Conservation (phyloP, 2,113 vertebrate species). For the Pithys albifrons region DNA sequence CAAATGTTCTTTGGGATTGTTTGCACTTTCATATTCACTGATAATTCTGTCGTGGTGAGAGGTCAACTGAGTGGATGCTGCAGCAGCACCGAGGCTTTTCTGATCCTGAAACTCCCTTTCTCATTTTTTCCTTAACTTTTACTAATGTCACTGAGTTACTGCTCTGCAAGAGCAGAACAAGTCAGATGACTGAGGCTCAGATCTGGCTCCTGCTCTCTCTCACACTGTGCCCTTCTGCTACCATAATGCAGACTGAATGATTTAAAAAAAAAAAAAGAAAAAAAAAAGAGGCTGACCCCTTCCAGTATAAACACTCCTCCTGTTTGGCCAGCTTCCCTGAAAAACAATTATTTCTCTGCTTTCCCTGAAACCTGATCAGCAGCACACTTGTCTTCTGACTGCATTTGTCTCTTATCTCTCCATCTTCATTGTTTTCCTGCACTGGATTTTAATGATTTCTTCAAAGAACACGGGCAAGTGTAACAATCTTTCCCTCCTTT, state of each 20-base stretch:
- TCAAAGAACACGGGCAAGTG: background rate
- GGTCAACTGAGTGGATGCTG: background rate
- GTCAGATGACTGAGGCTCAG: background rate
- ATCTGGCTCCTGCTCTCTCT: background rate
- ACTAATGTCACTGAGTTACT: background rate
- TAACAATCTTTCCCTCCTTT: background rate
- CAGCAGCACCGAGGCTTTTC: background rate
- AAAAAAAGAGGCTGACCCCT: background rate
- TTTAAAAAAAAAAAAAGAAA: background rate
- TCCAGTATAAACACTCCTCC: conserved; percentile 20
- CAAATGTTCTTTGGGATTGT: background rate
- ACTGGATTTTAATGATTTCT: conserved; percentile 9
- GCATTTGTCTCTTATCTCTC: background rate
- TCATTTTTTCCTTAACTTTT: background rate
- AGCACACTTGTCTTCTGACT: background rate
- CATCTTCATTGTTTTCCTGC: background rate
- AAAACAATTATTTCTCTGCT: background rate
- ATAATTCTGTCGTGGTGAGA: background rate
- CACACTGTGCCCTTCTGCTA: background rate
- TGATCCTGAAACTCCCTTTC: background rate
- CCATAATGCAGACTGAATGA: background rate
- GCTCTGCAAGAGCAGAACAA: background rate
- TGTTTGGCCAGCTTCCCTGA: conserved; percentile 13
- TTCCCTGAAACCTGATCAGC: background rate
- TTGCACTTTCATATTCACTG: background rate